Evolutionary conservation across 2,113 vertebrate genomes (phyloP).

Genomic region (human): DNA sequence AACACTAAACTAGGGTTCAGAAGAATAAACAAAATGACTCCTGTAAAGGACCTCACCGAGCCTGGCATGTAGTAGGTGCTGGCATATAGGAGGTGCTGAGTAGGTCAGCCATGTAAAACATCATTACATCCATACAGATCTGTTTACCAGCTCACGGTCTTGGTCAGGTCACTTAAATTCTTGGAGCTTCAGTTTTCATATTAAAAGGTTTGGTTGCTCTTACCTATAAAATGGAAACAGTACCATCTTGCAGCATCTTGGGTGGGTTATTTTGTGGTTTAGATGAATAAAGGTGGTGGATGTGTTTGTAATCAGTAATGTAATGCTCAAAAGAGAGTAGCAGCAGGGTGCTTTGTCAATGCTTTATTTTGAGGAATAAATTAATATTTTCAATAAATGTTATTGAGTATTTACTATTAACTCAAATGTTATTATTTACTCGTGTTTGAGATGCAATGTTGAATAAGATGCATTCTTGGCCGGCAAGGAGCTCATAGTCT

Average conservation of each 20-base stretch:
- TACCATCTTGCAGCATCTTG: neutral
- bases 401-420: neutral
- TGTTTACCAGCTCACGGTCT: neutral
- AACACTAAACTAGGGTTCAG: neutral
- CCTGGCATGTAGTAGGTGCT: neutral
- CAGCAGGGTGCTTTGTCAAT: neutral
- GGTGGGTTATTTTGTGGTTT: neutral
- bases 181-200: neutral
- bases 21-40: neutral
- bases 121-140: neutral
- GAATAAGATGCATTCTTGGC: neutral
- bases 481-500: neutral
- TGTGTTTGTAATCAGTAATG: neutral
- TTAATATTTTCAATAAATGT: neutral
- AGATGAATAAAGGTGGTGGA: neutral
- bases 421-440: neutral
- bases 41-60: neutral
- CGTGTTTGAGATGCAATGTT: neutral
- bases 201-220: neutral
- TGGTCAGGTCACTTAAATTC: neutral
- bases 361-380: neutral
- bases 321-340: neutral
- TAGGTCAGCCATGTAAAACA: neutral
- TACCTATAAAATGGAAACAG: neutral
- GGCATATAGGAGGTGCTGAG: too few relatives aligned